Evolutionary conservation across 2,113 vertebrate genomes (phyloP).

Genomic region (Toxostoma redivivum): DNA sequence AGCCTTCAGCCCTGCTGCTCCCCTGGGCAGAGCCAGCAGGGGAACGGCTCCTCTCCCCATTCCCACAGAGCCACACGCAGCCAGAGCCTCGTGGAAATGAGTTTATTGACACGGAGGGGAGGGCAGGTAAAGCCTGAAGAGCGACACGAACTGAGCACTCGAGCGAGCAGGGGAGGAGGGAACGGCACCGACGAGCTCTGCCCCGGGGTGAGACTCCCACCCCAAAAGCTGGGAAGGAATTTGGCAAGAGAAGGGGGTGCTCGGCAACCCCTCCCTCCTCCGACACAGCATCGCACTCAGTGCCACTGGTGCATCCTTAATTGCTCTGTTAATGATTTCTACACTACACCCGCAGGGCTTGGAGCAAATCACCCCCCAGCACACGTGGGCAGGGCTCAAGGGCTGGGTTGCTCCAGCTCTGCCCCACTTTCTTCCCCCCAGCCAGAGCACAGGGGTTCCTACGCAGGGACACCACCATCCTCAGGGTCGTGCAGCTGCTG

Average conservation of each 20-base stretch:
- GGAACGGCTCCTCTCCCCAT: neutral
- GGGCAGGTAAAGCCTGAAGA: slow-evolving; percentile 22
- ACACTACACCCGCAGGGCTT: neutral
- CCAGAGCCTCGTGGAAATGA: neutral
- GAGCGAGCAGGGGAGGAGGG: neutral
- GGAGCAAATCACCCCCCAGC: neutral
- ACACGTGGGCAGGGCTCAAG: neutral
- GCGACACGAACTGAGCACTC: neutral
- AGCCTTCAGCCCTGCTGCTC: neutral
- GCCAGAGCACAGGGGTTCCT: neutral
- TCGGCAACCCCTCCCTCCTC: neutral
- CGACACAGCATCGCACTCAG: fast-evolving
- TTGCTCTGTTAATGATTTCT: neutral
- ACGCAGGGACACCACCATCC: neutral
- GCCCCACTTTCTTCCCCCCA: neutral
- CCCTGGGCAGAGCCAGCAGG: neutral
- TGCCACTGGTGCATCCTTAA: neutral
- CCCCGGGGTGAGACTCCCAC: neutral
- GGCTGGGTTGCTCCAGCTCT: neutral
- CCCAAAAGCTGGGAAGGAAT: neutral
- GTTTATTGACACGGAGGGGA: slow-evolving; percentile 57
- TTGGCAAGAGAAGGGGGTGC: neutral
- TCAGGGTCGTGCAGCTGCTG: neutral
- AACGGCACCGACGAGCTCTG: neutral
- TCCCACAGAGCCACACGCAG: slow-evolving; percentile 10